Evolutionary conservation across 2,797 vertebrate genomes (phyloP).

Genomic region (Sebastes glaucus): DNA sequence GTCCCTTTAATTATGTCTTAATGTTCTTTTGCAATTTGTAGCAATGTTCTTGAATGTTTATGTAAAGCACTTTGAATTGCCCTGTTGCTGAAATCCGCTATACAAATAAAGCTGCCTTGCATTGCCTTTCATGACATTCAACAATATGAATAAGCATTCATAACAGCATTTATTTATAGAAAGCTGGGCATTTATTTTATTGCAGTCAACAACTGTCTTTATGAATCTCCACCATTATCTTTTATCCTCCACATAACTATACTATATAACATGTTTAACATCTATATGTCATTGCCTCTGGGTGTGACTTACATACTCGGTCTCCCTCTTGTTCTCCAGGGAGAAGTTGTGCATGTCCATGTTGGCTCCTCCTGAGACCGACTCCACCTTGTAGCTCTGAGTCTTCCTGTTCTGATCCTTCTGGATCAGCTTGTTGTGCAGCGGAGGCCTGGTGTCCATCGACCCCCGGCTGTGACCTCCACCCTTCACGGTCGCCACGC

Average conservation of each 20-base stretch:
- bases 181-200: background rate
- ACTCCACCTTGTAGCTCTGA: conserved; percentile 90
- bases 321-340: conserved; percentile 90
- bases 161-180: background rate
- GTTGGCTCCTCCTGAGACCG: conserved; percentile 83
- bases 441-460: conserved; percentile 73
- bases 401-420: conserved; percentile 88
- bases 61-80: no score
- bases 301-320: conserved; percentile 90
- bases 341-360: conserved; percentile 92
- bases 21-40: no score
- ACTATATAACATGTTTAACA: background rate
- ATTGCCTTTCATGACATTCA: background rate
- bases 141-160: no score
- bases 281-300: background rate
- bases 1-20: no score
- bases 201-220: no score
- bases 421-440: conserved; percentile 86
- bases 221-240: background rate
- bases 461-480: conserved; percentile 50
- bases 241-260: background rate
- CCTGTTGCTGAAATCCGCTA: no score
- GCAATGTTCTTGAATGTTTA: no score
- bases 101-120: no score
- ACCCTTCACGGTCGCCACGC: conserved; percentile 42